These are phyloP conservation scores for Pseudorhiza aurosa DNA, from an alignment of 30 jellyfish, hydroid and myxozoan species.

Conservation along the genomic window DNA sequence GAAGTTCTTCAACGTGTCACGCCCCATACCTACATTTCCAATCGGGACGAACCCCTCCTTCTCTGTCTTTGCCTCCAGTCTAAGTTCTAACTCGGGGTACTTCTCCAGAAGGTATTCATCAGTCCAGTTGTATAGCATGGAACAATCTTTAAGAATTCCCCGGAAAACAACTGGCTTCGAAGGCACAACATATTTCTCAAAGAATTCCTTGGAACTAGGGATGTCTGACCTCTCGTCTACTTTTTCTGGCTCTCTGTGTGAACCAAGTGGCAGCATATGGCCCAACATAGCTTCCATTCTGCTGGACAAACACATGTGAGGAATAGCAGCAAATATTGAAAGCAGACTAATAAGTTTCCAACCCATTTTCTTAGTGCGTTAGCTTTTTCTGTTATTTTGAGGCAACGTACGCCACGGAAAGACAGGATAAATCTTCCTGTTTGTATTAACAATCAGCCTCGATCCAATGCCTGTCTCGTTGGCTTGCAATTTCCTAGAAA, in stretches of 20 bases:
- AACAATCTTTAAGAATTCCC: conserved; percentile 55
- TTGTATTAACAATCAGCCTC: no score
- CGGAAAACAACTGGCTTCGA: conserved; percentile 83
- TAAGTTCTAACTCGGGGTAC: conserved; percentile 62
- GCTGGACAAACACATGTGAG: neutral
- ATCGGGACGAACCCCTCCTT: conserved; percentile 66
- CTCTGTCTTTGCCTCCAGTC: conserved; percentile 82
- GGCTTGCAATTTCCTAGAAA: no score
- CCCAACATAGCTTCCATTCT: neutral
- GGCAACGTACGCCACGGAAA: no score
- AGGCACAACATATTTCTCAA: conserved; percentile 66
- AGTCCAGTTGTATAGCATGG: conserved; percentile 62
- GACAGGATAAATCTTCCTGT: neutral
- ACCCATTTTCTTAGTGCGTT: no score
- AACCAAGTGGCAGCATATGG: conserved; percentile 83
- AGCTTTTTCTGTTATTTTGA: no score
- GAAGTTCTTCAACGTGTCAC: conserved; percentile 78
- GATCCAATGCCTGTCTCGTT: conserved; percentile 1
- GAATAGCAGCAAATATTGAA: neutral
- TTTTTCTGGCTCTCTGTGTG: conserved; percentile 61
- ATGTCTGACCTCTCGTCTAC: conserved; percentile 69
- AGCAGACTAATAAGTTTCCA: neutral
- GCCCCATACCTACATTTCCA: conserved; percentile 79
- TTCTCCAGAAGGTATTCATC: conserved; percentile 65
- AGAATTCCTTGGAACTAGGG: conserved; percentile 63